Percentiles rank a stretch among this genome's conserved stretches.
Evolutionary conservation across 2,888 invertebrate species (phyloP).

Genomic region (Sepioteuthis lessoniana): DNA sequence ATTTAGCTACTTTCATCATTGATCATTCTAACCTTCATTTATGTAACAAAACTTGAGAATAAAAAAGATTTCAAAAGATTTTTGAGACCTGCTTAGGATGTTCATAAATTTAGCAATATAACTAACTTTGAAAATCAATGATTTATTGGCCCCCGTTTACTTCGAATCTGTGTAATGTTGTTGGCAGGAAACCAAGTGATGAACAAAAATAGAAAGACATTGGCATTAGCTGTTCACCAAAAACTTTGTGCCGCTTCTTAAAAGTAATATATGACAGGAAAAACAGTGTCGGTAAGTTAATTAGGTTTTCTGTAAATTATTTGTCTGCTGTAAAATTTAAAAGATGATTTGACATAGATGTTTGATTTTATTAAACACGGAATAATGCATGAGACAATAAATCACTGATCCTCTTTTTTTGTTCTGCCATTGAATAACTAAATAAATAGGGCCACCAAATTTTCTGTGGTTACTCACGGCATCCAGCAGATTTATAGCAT

Average conservation of each 20-base stretch:
- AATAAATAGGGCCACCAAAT: no score
- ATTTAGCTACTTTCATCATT: background rate
- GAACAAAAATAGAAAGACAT: background rate
- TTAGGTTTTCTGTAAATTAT: background rate
- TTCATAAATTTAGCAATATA: slow-evolving; percentile 21
- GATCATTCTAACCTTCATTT: slow-evolving; percentile 33
- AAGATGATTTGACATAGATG: background rate
- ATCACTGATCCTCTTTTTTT: no score
- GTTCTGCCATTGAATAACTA: no score
- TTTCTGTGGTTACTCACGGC: no score
- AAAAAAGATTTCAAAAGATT: slow-evolving; percentile 9
- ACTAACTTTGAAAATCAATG: background rate
- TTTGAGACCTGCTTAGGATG: background rate
- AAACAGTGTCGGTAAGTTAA: background rate
- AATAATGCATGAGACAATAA: no score
- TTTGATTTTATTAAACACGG: no score
- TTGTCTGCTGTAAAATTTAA: background rate
- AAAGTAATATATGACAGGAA: background rate
- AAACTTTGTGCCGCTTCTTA: background rate
- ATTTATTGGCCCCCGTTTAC: background rate
- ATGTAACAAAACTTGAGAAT: background rate
- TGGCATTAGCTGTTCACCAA: background rate
- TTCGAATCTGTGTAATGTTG: background rate
- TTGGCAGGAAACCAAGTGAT: background rate
- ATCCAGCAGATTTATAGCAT: no score